Base-by-base conservation (phyloP, 2,113 vertebrate species). In the Hystrix cristata region DNA sequence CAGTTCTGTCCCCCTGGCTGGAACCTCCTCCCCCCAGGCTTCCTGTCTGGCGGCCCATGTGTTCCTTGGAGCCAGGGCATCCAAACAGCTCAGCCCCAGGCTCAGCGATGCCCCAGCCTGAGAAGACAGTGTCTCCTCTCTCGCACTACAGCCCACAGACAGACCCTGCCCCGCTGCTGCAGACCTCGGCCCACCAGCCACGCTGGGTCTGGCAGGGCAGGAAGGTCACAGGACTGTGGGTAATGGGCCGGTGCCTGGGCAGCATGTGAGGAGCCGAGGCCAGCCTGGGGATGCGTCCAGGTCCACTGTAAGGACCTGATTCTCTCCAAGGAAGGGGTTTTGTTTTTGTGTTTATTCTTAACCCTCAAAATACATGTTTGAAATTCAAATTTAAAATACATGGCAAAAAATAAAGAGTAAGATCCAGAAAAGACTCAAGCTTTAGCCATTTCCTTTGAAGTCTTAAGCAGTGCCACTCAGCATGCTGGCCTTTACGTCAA, bases 21-120 rank as follows among this genome's bases (percentile, higher is more conserved):
- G 18, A 57, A 21, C 31, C 5, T 2, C 2, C 7, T 31, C 53
- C 43, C 27, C 55, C 2, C 0, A 14, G 1, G 14, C 2, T 1
- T 19, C 48, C 12, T 78, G 67, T 60, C 21, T 1, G 9, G n/a
- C 11, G 10, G 31, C 34, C n/a, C 46, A 0, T 2, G 25, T n/a
- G 76, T 8, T 59, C 82, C 31, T 74, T 3, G 0, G 51, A 25
- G 64, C 62, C 43, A 0, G 48, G 3, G 2, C 5, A 82, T 43
- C 12, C 15, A 15, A 27, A 21, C 69, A 38, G n/a, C 46, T 59
- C 57, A 16, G 11, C 8, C 71, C 29, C 29, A 13, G 5, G 15
- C 67, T 46, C 27, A 7, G 2, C 9, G 65, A 19, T 80, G 85
- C 55, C 69, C 13, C 13, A 43, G 60, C 25, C 34, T 1, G 82